These are phyloP conservation scores for Cephus rjabovi DNA, from an alignment of 2,888 invertebrate genomes.

Conservation along the genomic window DNA sequence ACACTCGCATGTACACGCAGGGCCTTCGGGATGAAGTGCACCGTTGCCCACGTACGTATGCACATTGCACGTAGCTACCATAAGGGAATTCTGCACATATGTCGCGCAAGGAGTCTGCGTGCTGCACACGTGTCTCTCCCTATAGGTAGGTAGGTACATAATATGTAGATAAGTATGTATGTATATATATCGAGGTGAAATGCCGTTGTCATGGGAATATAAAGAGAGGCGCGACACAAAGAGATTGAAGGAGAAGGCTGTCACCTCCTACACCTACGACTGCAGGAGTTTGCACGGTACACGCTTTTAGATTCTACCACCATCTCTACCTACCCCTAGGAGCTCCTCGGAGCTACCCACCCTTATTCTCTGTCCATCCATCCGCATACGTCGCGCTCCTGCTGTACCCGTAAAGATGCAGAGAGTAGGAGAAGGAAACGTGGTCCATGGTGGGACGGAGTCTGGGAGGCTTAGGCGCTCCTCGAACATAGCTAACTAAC, in stretches of 20 bases:
- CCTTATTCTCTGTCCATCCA: slow-evolving; percentile 14
- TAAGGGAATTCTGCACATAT: background rate
- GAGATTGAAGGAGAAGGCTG: slow-evolving; percentile 45
- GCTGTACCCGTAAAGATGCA: slow-evolving; percentile 14
- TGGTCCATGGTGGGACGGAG: slow-evolving; percentile 21
- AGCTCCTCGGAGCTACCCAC: slow-evolving; percentile 15
- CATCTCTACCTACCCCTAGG: slow-evolving; percentile 20
- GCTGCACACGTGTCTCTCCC: background rate
- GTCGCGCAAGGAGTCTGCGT: background rate
- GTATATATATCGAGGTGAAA: background rate
- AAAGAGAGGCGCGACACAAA: slow-evolving; percentile 27
- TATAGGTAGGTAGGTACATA: background rate
- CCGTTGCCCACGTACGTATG: background rate
- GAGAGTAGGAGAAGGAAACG: slow-evolving; percentile 19
- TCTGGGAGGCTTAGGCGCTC: slow-evolving; percentile 31
- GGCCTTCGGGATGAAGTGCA: background rate
- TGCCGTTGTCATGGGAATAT: slow-evolving; percentile 47
- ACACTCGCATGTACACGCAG: background rate
- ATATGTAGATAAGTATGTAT: background rate
- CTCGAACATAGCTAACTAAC: slow-evolving; percentile 61
- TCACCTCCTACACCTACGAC: slow-evolving; percentile 39
- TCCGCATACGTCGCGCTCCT: background rate
- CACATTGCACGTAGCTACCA: background rate
- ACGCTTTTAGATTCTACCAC: slow-evolving; percentile 29
- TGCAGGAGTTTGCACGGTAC: slow-evolving; percentile 24